Conservation (phyloP, 2,113 vertebrate genomes). For the Tympanuchus pallidicinctus region DNA sequence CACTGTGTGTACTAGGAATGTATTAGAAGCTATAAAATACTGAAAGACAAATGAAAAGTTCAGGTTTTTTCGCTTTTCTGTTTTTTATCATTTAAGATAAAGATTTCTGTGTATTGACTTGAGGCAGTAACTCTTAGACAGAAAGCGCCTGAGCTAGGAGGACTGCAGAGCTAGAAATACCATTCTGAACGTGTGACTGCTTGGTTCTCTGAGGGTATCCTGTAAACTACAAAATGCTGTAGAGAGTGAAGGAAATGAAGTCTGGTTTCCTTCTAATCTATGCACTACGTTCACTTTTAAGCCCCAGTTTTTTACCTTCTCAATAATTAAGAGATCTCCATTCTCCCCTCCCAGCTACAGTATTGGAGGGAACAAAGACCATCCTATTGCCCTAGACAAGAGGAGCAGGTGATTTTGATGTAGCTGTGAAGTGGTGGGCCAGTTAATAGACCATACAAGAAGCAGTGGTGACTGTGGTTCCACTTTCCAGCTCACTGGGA, state of each 20-base stretch:
- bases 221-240: not conserved
- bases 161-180: not conserved
- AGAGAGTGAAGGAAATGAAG: not conserved
- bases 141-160: not conserved
- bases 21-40: constrained; percentile 17
- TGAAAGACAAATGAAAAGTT: not conserved
- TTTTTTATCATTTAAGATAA: constrained; percentile 19
- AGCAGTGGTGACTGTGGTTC: not conserved
- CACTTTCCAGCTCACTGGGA: not conserved
- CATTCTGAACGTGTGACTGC: not conserved
- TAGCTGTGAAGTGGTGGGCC: not conserved
- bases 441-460: not conserved
- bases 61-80: not conserved
- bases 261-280: not conserved
- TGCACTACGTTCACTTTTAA: not conserved
- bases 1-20: not conserved
- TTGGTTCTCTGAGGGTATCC: not conserved
- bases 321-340: not conserved
- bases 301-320: rapidly evolving
- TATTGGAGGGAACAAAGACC: not conserved
- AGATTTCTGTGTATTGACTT: not conserved
- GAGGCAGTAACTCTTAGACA: constrained; percentile 19
- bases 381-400: not conserved
- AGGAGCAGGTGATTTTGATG: not conserved
- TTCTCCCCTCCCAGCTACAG: not conserved